A percentile compares a stretch with the other conserved stretches of the same genome.
phyloP scores from a whole-genome alignment of 2,888 invertebrate genomes.

The Polietes domitor region DNA sequence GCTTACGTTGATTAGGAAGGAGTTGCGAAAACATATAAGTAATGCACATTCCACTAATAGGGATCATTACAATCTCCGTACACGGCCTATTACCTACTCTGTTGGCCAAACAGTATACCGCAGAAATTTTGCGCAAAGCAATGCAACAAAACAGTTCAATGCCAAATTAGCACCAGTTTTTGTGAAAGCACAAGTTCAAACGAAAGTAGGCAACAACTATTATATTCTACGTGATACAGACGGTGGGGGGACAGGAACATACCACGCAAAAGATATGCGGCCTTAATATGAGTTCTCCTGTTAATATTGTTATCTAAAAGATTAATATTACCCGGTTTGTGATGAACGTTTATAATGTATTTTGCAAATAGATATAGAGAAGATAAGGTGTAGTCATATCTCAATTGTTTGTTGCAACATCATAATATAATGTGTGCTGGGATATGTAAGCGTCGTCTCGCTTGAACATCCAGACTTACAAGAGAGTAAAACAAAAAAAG shows the following conservation, averaged over 20 bases:
- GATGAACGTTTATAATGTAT: too few species aligned
- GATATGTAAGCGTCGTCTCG: too few species aligned
- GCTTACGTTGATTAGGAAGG: not conserved
- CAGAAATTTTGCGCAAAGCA: not conserved
- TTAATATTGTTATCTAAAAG: not conserved
- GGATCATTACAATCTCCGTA: not conserved
- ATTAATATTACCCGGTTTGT: not conserved
- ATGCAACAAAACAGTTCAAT: not conserved
- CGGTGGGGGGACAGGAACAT: not conserved
- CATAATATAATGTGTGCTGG: too few species aligned
- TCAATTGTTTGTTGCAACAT: too few species aligned
- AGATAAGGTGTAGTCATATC: too few species aligned
- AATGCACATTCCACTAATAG: not conserved
- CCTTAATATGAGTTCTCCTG: not conserved
- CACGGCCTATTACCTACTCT: not conserved
- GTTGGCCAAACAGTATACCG: not conserved
- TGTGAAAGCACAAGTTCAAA: not conserved
- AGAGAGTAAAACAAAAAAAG: too few species aligned
- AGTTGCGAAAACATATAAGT: not conserved
- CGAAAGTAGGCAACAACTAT: not conserved
- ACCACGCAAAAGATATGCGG: not conserved
- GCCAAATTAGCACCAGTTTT: not conserved
- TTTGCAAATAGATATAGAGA: too few species aligned
- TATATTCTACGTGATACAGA: not conserved
- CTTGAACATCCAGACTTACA: too few species aligned